Conservation (phyloP, 2,888 invertebrate genomes). For the Strigamia crassipes region DNA sequence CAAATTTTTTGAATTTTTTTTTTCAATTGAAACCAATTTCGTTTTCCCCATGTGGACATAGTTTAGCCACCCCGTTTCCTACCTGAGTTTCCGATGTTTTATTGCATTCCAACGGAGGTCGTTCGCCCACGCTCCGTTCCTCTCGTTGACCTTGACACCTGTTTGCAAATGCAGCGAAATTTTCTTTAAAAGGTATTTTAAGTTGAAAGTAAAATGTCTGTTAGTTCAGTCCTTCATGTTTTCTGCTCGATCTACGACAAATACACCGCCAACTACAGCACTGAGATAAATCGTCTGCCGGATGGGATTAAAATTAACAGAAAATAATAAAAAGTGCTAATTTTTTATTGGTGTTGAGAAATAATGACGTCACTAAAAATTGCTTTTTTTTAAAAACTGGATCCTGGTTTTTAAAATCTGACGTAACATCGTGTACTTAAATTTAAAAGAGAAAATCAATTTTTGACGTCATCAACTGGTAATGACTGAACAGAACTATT, state of each 20-base stretch:
- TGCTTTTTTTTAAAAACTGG: background rate
- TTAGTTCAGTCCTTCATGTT: background rate
- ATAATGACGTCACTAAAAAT: background rate
- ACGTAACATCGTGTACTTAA: background rate
- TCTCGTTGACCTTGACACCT: slow-evolving; percentile 28
- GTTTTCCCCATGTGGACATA: background rate
- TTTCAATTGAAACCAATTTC: background rate
- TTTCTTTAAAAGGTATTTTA: background rate
- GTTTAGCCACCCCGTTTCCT: slow-evolving; percentile 24
- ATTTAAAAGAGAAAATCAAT: background rate
- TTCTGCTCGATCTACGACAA: background rate
- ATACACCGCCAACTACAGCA: slow-evolving; percentile 5
- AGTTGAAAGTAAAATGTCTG: background rate
- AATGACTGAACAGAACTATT: background rate
- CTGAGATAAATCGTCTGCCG: background rate
- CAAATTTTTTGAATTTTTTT: too few relatives aligned
- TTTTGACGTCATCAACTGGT: background rate
- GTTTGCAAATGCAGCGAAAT: background rate
- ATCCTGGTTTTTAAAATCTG: background rate
- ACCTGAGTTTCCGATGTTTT: slow-evolving; percentile 31
- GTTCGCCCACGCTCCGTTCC: slow-evolving; percentile 23
- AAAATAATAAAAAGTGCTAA: background rate
- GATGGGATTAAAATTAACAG: background rate
- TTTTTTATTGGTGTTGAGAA: background rate
- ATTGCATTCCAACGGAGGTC: slow-evolving; percentile 19